Percentiles rank a stretch among this genome's conserved stretches.
phyloP scores from a whole-genome alignment of 2,797 vertebrate species.

The Phoebastria nigripes region DNA sequence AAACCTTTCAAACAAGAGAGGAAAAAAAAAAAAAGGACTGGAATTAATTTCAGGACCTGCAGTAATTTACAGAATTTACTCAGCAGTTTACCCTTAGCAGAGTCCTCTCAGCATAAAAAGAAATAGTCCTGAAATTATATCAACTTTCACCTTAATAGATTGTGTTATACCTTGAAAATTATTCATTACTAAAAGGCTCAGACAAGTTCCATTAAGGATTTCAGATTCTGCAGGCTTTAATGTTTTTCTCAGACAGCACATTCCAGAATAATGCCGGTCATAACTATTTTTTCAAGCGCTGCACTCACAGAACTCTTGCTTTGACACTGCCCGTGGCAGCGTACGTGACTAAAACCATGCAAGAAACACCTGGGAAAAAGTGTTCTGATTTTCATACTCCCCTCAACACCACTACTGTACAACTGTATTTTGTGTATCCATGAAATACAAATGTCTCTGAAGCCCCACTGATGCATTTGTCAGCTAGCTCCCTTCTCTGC shows the following conservation, averaged over 20 bases:
- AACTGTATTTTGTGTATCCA: neutral
- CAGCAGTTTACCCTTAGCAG: neutral
- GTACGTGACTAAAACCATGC: neutral
- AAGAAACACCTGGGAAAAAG: neutral
- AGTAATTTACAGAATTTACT: neutral
- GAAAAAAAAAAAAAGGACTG: rapidly evolving
- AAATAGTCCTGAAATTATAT: neutral
- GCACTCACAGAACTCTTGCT: neutral
- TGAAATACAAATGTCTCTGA: neutral
- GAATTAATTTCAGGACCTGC: neutral
- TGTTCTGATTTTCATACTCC: neutral
- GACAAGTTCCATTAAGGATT: neutral
- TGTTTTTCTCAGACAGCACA: neutral
- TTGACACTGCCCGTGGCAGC: neutral
- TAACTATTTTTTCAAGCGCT: neutral
- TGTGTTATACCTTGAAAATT: neutral
- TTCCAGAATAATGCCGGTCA: neutral
- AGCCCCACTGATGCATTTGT: neutral
- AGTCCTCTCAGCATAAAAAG: neutral
- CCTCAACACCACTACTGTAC: neutral
- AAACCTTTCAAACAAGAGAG: neutral
- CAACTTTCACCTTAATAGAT: neutral
- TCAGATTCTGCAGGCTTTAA: neutral
- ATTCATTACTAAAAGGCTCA: neutral
- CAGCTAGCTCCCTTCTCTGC: neutral